Evolutionary conservation across 2,888 invertebrate species (phyloP).

Genomic region (Lasioglossum villosulum): DNA sequence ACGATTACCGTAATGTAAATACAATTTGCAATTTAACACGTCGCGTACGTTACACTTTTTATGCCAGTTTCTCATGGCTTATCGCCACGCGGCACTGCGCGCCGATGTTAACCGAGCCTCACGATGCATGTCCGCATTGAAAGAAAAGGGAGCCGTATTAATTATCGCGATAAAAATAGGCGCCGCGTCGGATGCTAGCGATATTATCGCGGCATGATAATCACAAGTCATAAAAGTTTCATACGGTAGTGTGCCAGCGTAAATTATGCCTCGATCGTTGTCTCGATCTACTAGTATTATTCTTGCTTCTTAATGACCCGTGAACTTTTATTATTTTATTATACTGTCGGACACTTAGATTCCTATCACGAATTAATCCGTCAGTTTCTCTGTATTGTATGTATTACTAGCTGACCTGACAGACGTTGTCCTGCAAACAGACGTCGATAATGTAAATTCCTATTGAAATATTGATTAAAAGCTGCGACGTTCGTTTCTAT

Average conservation of each 20-base stretch:
- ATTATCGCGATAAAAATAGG: constrained; percentile 32
- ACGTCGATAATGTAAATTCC: too few species aligned
- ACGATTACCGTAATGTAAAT: constrained; percentile 18
- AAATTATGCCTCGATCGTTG: constrained; percentile 42
- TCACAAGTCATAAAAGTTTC: constrained; percentile 26
- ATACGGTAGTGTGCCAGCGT: constrained; percentile 31
- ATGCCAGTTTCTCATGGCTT: background rate
- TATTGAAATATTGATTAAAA: too few species aligned
- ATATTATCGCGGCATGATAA: constrained; percentile 41
- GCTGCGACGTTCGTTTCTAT: too few species aligned
- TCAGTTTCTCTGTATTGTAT: background rate
- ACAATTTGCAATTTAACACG: constrained; percentile 16
- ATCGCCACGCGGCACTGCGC: background rate
- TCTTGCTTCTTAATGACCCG: constrained; percentile 55
- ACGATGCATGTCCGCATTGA: background rate
- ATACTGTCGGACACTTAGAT: constrained; percentile 41
- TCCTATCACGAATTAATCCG: constrained; percentile 60
- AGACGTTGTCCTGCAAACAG: too few species aligned
- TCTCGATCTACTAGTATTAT: constrained; percentile 49
- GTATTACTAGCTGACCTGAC: too few species aligned
- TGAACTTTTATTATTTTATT: constrained; percentile 63
- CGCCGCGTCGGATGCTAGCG: constrained; percentile 25
- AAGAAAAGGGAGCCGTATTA: constrained; percentile 26
- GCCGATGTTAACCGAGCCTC: background rate
- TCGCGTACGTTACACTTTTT: constrained; percentile 25